A percentile compares a stretch with the other conserved stretches of the same genome.
phyloP scores from a whole-genome alignment of 2,113 vertebrate species.

The Sander vitreus region DNA sequence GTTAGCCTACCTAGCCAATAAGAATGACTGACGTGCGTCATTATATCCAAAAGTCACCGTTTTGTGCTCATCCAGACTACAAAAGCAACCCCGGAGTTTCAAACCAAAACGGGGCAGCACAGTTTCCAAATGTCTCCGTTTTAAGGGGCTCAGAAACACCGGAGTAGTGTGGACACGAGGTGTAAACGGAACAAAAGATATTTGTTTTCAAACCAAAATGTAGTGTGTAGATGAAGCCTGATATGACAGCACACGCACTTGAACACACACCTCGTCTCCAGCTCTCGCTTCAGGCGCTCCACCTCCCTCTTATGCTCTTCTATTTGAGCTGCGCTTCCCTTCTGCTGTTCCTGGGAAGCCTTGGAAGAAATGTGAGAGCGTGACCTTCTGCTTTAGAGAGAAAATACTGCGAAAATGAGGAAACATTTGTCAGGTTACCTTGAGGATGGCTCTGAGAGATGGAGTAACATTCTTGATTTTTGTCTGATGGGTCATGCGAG shows the following conservation, averaged over 20 bases:
- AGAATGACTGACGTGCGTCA: no score
- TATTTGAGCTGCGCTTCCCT: conserved; percentile 81
- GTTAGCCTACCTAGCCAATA: no score
- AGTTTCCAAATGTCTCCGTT: no score
- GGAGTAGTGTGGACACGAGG: no score
- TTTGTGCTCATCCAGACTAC: no score
- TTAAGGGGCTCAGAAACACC: no score
- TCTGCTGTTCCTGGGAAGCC: conserved; percentile 89
- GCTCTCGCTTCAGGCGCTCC: conserved; percentile 82
- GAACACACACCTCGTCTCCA: conserved; percentile 85
- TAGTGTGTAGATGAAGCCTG: no score
- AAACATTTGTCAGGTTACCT: conserved; percentile 70
- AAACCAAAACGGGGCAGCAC: no score
- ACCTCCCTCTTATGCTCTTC: conserved; percentile 86
- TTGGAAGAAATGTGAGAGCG: background rate
- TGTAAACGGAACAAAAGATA: no score
- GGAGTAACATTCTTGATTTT: conserved; percentile 72
- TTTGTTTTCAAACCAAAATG: no score
- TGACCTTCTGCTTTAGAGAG: rapidly evolving
- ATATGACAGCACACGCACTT: rapidly evolving
- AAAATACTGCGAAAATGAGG: rapidly evolving
- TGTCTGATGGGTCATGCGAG: conserved; percentile 46
- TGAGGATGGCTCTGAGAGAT: conserved; percentile 85
- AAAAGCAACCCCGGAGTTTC: no score
- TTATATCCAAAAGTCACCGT: no score